These are phyloP conservation scores for Poecilobothrus nobilitatus DNA, from an alignment of 2,888 invertebrate species.

Conservation along the genomic window DNA sequence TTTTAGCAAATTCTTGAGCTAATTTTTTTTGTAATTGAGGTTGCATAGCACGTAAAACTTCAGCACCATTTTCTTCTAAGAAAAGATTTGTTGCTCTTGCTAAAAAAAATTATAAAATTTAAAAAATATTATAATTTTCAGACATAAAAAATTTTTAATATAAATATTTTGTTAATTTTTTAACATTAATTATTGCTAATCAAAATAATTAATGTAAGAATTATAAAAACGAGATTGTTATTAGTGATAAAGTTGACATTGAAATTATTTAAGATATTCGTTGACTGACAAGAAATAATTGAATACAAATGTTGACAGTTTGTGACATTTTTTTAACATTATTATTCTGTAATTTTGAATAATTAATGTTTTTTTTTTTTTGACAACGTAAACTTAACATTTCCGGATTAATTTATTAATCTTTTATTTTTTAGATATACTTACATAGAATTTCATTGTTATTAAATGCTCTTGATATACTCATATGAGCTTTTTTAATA, in stretches of 20 bases:
- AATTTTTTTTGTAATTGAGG: conserved; percentile 58
- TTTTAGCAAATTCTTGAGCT: conserved; percentile 52
- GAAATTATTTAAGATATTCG: too few relatives aligned
- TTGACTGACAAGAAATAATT: too few relatives aligned
- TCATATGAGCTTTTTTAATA: conserved; percentile 55
- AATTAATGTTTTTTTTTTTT: too few relatives aligned
- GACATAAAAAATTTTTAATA: background rate
- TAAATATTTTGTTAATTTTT: conserved; percentile 1
- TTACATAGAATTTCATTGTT: conserved; percentile 62
- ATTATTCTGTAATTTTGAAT: too few relatives aligned
- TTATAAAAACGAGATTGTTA: too few relatives aligned
- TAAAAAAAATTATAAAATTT: conserved; percentile 36
- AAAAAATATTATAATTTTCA: background rate
- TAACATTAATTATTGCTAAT: conserved; percentile 14
- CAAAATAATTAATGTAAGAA: background rate
- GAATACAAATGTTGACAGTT: too few relatives aligned
- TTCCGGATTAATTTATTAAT: too few relatives aligned
- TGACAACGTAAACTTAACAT: too few relatives aligned
- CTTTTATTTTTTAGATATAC: conserved; percentile 30
- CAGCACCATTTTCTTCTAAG: conserved; percentile 58
- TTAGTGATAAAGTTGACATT: too few relatives aligned
- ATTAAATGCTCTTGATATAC: conserved; percentile 57
- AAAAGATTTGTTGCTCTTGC: conserved; percentile 65
- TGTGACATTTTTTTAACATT: too few relatives aligned
- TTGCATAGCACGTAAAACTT: conserved; percentile 61